These are phyloP conservation scores for Drepanosiphum platanoidis DNA, from an alignment of 2,888 invertebrate species.

Conservation along the genomic window DNA sequence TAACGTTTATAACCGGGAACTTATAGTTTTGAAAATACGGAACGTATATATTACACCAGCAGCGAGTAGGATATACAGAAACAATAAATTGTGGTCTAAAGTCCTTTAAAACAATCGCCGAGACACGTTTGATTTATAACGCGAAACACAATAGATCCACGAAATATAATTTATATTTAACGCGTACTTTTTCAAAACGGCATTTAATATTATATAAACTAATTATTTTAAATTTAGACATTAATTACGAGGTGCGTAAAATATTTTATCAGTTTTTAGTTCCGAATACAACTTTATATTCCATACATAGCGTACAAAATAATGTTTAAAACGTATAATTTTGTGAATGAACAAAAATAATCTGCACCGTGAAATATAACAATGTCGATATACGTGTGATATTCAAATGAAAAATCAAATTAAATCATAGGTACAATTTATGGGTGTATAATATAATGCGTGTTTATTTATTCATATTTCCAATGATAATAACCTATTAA, in stretches of 20 bases:
- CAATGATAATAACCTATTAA: no score
- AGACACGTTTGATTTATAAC: constrained; percentile 46
- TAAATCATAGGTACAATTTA: no score
- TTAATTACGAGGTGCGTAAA: not conserved
- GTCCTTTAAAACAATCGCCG: constrained; percentile 45
- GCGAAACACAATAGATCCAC: constrained; percentile 28
- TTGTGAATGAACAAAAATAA: no score
- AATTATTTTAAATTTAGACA: constrained; percentile 6
- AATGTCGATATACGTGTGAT: no score
- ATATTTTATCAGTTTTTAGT: not conserved
- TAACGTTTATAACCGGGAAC: constrained; percentile 20
- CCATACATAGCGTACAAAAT: not conserved
- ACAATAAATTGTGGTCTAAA: constrained; percentile 48
- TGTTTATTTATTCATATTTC: no score
- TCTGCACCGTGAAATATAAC: no score
- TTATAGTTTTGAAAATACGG: constrained; percentile 49
- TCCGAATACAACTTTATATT: not conserved
- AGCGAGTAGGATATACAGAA: constrained; percentile 47
- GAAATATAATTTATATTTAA: constrained; percentile 40
- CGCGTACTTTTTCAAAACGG: not conserved
- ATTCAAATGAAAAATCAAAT: no score
- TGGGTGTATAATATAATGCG: no score
- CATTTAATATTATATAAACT: not conserved
- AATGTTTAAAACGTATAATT: no score
- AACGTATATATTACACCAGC: constrained; percentile 18